phyloP scores from a whole-genome alignment of 2,888 invertebrate genomes.

The Ernsta delagoae region DNA sequence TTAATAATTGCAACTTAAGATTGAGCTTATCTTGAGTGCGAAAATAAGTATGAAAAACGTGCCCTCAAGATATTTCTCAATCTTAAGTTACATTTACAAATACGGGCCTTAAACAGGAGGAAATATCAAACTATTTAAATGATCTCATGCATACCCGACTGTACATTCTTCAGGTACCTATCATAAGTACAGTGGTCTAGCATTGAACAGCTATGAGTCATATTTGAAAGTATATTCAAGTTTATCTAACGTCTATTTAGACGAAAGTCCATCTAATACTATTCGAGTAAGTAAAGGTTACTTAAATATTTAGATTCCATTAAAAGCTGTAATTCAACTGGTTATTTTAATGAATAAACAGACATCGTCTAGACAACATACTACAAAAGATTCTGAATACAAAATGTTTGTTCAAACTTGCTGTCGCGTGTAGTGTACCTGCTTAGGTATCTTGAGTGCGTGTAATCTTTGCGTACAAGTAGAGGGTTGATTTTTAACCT shows the following conservation, averaged over 20 bases:
- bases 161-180: constrained; percentile 27
- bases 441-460: too few relatives aligned
- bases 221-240: constrained; percentile 20
- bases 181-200: constrained; percentile 16
- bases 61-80: too few relatives aligned
- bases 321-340: constrained; percentile 9
- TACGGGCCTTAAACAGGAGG: too few relatives aligned
- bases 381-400: background rate
- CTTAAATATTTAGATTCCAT: constrained; percentile 14
- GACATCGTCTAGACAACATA: background rate
- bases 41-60: too few relatives aligned
- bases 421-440: too few relatives aligned
- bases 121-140: too few relatives aligned
- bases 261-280: constrained; percentile 14
- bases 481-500: too few relatives aligned
- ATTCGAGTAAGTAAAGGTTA: constrained; percentile 10
- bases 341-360: background rate
- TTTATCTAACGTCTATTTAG: constrained; percentile 19
- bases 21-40: too few relatives aligned
- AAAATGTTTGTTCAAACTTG: background rate
- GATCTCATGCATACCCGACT: constrained; percentile 10
- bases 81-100: too few relatives aligned
- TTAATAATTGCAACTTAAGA: background rate
- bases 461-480: too few relatives aligned
- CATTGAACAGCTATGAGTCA: constrained; percentile 7